A percentile compares a stretch with the other conserved stretches of the same genome.
phyloP scores from a whole-genome alignment of 1,140 invertebrate species.

The Periplaneta americana region DNA sequence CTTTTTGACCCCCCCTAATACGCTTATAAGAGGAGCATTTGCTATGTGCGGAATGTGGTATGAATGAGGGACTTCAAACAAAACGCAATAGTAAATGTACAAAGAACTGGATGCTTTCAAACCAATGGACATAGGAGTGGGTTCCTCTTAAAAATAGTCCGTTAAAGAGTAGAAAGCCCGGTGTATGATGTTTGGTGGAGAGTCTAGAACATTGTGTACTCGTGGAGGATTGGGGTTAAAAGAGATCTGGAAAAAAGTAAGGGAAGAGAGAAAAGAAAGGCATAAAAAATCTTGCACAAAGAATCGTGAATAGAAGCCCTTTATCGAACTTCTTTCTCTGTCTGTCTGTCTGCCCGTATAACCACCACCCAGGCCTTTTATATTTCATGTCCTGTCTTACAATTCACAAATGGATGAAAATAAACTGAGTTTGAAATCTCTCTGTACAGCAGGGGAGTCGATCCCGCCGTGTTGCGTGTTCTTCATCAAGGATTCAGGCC shows the following conservation, averaged over 20 bases:
- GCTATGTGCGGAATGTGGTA: background rate
- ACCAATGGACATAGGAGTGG: background rate
- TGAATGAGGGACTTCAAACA: background rate
- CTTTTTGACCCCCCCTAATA: background rate
- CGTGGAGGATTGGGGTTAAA: background rate
- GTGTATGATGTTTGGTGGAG: background rate
- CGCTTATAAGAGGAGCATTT: background rate
- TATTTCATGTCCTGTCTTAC: background rate
- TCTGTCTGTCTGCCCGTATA: background rate
- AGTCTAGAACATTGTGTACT: background rate
- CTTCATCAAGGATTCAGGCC: background rate
- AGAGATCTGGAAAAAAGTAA: background rate
- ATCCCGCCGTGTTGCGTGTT: background rate
- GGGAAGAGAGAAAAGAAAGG: background rate
- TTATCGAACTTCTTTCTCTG: background rate
- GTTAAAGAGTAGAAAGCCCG: background rate
- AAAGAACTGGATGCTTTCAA: background rate
- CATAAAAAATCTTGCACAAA: background rate
- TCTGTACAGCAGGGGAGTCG: background rate
- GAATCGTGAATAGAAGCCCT: background rate
- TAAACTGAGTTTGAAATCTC: background rate
- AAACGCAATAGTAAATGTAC: background rate
- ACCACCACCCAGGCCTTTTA: background rate
- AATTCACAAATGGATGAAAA: background rate
- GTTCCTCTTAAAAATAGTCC: background rate